phyloP scores from a whole-genome alignment of 1,140 invertebrate species.

The Pantala flavescens region DNA sequence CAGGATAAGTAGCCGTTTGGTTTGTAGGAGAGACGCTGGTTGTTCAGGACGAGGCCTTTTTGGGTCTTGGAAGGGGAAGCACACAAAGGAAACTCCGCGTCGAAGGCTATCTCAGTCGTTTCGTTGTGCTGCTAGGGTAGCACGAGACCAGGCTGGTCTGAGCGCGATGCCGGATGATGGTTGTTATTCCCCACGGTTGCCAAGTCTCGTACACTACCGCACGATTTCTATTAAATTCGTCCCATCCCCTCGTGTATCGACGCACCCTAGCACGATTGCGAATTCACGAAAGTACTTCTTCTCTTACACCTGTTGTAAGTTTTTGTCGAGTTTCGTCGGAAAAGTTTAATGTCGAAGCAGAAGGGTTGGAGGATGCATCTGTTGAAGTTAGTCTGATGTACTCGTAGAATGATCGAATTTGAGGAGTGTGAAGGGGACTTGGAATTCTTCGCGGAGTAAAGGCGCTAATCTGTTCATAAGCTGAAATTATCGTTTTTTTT shows the following conservation, averaged over 20 bases:
- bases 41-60: neutral
- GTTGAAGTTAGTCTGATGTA: too few relatives aligned
- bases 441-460: too few relatives aligned
- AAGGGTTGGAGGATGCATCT: too few relatives aligned
- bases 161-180: conserved; percentile 10
- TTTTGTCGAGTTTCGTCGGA: too few relatives aligned
- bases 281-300: neutral
- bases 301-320: neutral
- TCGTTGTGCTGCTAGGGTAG: neutral
- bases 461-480: too few relatives aligned
- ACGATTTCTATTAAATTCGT: neutral
- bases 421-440: too few relatives aligned
- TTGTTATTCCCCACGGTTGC: conserved; percentile 8
- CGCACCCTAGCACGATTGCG: conserved; percentile 14
- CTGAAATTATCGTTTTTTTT: too few relatives aligned
- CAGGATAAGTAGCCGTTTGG: neutral
- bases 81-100: neutral
- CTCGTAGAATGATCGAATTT: too few relatives aligned
- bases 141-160: neutral
- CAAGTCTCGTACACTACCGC: conserved; percentile 12
- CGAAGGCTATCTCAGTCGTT: neutral
- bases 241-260: neutral
- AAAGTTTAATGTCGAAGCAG: too few relatives aligned
- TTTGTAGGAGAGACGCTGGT: neutral
- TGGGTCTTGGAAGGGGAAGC: neutral